Percentiles rank a stretch among this genome's conserved stretches.
Evolutionary conservation across 2,888 invertebrate species (phyloP).

Genomic region (Drosophila mimica): DNA sequence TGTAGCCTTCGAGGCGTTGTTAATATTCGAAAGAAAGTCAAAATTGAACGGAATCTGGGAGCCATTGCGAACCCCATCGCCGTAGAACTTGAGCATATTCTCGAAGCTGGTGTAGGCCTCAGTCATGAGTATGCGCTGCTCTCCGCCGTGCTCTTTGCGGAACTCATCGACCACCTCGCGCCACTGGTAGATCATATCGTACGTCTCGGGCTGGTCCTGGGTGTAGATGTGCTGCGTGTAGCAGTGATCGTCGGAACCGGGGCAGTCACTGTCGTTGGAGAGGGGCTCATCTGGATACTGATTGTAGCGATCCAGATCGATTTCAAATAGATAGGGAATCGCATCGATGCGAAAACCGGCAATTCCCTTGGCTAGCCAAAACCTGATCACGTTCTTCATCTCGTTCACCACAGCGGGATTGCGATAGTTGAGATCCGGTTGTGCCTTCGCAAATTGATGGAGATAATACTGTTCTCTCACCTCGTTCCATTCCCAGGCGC

Average conservation of each 20-base stretch:
- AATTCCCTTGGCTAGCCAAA: constrained; percentile 92
- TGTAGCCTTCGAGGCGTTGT: constrained; percentile 69
- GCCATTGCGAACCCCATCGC: constrained; percentile 85
- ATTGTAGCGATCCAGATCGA: constrained; percentile 77
- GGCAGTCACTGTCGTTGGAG: constrained; percentile 83
- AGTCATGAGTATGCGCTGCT: constrained; percentile 86
- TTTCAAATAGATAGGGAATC: constrained; percentile 85
- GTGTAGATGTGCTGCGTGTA: constrained; percentile 87
- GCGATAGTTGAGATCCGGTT: constrained; percentile 89
- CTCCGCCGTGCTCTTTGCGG: constrained; percentile 81
- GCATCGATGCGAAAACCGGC: constrained; percentile 92
- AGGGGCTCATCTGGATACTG: constrained; percentile 86
- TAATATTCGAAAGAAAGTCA: constrained; percentile 86
- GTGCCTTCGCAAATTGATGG: constrained; percentile 87
- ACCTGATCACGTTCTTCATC: constrained; percentile 88
- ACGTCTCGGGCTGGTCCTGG: constrained; percentile 87
- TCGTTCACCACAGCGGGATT: constrained; percentile 85
- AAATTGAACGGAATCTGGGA: constrained; percentile 90
- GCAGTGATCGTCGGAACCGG: constrained; percentile 86
- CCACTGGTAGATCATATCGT: constrained; percentile 87
- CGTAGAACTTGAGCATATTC: constrained; percentile 88
- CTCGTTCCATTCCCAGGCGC: constrained; percentile 88
- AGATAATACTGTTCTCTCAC: constrained; percentile 87
- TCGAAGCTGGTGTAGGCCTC: constrained; percentile 88
- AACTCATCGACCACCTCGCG: constrained; percentile 87